Evolutionary conservation across 1,140 invertebrate genomes (phyloP).

Genomic region (Holcopasites calliopsidis): DNA sequence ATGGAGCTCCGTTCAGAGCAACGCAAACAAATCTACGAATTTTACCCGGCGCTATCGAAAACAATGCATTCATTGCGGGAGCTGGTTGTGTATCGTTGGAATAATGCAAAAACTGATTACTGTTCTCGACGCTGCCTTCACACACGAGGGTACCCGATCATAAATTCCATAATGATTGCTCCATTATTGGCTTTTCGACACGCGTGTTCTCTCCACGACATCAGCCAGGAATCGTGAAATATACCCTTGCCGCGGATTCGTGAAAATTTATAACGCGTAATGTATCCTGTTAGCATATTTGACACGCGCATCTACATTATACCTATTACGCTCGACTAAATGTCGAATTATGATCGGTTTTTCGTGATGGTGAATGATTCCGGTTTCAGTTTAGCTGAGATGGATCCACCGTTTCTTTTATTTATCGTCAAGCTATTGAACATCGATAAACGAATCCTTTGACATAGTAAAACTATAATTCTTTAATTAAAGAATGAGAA

Average conservation of each 20-base stretch:
- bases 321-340: conserved; percentile 14
- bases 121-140: not conserved
- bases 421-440: not conserved
- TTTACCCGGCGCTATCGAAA: not conserved
- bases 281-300: conserved; percentile 33
- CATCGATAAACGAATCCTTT: too few relatives aligned
- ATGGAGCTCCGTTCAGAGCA: not conserved
- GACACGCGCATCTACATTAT: conserved; percentile 16
- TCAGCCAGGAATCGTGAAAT: too few relatives aligned
- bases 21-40: not conserved
- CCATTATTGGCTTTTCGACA: conserved; percentile 16
- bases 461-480: too few relatives aligned
- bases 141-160: not conserved
- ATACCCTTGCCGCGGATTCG: too few relatives aligned
- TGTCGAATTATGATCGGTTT: conserved; percentile 20
- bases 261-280: conserved; percentile 19
- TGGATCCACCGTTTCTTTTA: too few relatives aligned
- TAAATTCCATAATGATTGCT: conserved; percentile 19
- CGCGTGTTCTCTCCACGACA: not conserved
- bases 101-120: conserved; percentile 24
- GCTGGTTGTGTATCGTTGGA: not conserved
- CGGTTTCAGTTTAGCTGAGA: too few relatives aligned
- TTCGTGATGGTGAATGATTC: conserved; percentile 12
- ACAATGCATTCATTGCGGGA: not conserved
- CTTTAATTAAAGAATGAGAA: too few relatives aligned